phyloP scores from a whole-genome alignment of 2,113 vertebrate species.

The Sylvia atricapilla region DNA sequence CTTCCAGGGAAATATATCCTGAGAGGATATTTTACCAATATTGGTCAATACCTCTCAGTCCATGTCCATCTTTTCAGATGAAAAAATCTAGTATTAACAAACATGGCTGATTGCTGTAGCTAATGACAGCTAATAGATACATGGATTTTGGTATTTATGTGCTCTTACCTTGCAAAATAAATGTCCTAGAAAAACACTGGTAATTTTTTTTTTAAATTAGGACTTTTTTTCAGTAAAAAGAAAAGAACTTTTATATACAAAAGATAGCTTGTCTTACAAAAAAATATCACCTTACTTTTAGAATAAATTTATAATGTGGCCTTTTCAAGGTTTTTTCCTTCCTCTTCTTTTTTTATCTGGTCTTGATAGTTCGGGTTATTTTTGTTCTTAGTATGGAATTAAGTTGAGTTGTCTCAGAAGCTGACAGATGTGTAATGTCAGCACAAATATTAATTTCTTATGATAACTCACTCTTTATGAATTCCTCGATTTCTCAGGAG shows the following conservation, averaged over 20 bases:
- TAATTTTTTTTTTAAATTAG: neutral
- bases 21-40: neutral
- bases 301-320: neutral
- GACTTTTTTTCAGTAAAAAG: fast-evolving
- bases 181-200: neutral
- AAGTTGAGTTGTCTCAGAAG: neutral
- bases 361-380: neutral
- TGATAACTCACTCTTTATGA: neutral
- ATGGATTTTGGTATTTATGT: neutral
- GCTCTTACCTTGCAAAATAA: neutral
- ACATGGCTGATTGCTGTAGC: neutral
- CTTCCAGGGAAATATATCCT: neutral
- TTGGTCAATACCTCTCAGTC: neutral
- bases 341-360: neutral
- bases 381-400: neutral
- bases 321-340: neutral
- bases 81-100: neutral
- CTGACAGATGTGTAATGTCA: neutral
- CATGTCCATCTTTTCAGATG: neutral
- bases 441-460: neutral
- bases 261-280: neutral
- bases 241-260: neutral
- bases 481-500: neutral
- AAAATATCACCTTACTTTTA: neutral
- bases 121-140: neutral